Conservation (phyloP, 2,797 vertebrate species). For the Ispidina picta region DNA sequence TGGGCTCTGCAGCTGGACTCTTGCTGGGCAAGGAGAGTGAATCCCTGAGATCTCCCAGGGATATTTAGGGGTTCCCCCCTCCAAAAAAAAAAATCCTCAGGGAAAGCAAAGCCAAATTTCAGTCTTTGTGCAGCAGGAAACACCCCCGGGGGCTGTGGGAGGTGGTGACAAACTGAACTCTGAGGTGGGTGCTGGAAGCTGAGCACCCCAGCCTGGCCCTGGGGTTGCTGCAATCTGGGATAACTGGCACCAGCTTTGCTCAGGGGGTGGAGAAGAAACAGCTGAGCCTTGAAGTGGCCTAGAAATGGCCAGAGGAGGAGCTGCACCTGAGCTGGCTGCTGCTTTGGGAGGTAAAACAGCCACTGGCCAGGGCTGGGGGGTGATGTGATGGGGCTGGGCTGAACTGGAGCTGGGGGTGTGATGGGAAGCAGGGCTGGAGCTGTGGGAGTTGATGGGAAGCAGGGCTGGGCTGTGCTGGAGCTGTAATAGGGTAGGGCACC, state of each 20-base stretch:
- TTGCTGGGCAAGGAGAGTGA: not conserved
- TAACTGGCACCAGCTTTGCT: not conserved
- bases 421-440: not conserved
- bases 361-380: not conserved
- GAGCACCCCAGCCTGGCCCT: not conserved
- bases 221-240: not conserved
- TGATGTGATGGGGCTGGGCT: no score
- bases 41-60: not conserved
- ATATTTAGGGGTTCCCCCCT: not conserved
- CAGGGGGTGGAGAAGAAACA: fast-evolving
- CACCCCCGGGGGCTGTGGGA: fast-evolving
- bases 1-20: not conserved
- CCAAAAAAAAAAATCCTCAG: not conserved
- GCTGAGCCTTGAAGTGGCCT: not conserved
- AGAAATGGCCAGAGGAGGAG: fast-evolving
- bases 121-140: fast-evolving
- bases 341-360: fast-evolving
- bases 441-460: no score
- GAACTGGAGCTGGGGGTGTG: not conserved
- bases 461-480: not conserved
- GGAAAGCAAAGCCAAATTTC: not conserved
- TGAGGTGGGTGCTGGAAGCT: not conserved
- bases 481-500: not conserved
- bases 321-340: not conserved
- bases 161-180: fast-evolving